Percentiles rank a stretch among this genome's conserved stretches.
Conservation (phyloP, 2,888 invertebrate genomes). For the Eubasilissa splendida region DNA sequence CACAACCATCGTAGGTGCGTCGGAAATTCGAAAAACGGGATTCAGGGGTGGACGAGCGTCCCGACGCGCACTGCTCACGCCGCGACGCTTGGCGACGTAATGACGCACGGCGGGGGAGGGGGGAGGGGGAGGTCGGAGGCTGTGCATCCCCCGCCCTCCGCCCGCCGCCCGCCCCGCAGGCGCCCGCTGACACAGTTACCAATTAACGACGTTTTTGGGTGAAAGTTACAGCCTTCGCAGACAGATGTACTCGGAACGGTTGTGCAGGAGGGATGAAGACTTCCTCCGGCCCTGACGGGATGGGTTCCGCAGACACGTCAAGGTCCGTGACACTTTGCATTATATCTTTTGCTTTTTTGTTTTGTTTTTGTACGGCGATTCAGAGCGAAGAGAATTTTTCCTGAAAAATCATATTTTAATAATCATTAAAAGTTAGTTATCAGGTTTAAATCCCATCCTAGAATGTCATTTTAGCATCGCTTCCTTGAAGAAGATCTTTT, state of each 20-base stretch:
- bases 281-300: not conserved
- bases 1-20: slow-evolving; percentile 51
- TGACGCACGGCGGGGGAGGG: slow-evolving; percentile 51
- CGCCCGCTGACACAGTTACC: slow-evolving; percentile 57
- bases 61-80: slow-evolving; percentile 71
- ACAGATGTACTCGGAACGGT: slow-evolving; percentile 6
- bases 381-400: too few species aligned
- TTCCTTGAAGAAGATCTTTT: too few species aligned
- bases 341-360: too few species aligned
- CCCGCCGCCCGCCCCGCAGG: slow-evolving; percentile 5
- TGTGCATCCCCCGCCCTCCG: slow-evolving; percentile 34
- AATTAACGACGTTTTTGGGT: slow-evolving; percentile 56
- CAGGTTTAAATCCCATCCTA: too few species aligned
- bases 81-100: slow-evolving; percentile 76
- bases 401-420: too few species aligned
- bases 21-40: slow-evolving; percentile 30
- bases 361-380: too few species aligned
- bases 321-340: too few species aligned
- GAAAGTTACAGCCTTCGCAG: slow-evolving; percentile 47
- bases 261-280: slow-evolving; percentile 17
- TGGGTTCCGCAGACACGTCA: too few species aligned
- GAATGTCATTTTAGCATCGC: too few species aligned
- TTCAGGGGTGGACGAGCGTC: slow-evolving; percentile 42
- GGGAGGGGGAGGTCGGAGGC: slow-evolving; percentile 37
- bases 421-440: too few species aligned